Percentiles rank a stretch among this genome's conserved stretches.
phyloP scores from a whole-genome alignment of 2,888 invertebrate genomes.

The Beris morrisii region DNA sequence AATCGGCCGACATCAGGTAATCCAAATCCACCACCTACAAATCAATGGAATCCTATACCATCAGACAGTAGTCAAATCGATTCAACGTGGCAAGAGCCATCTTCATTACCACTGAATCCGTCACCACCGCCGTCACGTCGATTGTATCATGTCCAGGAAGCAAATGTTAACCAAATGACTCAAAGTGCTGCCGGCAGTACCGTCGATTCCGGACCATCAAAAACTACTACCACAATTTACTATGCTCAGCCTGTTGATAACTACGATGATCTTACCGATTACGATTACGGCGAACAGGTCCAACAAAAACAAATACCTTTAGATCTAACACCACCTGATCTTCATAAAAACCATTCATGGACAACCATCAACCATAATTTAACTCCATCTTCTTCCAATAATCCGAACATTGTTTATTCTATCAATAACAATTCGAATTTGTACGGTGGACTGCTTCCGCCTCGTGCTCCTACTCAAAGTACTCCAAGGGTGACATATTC shows the following conservation, averaged over 20 bases:
- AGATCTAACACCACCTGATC: background rate
- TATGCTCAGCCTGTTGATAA: slow-evolving; percentile 48
- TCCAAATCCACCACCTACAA: slow-evolving; percentile 3
- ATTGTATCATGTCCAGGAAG: background rate
- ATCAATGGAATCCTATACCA: background rate
- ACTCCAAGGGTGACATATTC: background rate
- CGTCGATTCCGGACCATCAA: background rate
- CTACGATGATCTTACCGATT: background rate
- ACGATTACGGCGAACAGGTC: background rate
- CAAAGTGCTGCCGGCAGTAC: too few relatives aligned
- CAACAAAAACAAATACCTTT: slow-evolving; percentile 10
- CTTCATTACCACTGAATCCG: background rate
- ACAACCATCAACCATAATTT: slow-evolving; percentile 32
- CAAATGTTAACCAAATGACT: too few relatives aligned
- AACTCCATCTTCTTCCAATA: slow-evolving; percentile 41
- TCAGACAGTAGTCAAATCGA: background rate
- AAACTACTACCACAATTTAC: slow-evolving; percentile 40
- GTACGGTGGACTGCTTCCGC: slow-evolving; percentile 42
- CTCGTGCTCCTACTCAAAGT: slow-evolving; percentile 31
- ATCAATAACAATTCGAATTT: slow-evolving; percentile 36
- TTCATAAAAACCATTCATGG: slow-evolving; percentile 8
- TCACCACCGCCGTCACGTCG: background rate
- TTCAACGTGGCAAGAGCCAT: background rate
- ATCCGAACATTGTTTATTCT: slow-evolving; percentile 33
- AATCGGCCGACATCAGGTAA: slow-evolving; percentile 8